Evolutionary conservation across 2,797 vertebrate genomes (phyloP).

Genomic region (Odontamblyopus rebecca): DNA sequence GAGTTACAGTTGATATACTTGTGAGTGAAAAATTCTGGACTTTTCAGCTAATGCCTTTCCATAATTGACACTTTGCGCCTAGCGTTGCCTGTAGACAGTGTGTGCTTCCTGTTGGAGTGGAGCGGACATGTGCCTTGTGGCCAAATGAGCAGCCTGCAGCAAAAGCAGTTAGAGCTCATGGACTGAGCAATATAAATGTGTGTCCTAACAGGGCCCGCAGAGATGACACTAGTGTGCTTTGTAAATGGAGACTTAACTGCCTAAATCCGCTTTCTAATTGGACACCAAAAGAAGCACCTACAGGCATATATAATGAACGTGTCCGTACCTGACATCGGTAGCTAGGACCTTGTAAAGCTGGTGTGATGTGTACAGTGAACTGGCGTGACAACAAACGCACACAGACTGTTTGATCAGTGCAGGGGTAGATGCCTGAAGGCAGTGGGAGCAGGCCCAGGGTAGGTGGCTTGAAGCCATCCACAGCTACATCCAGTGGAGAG

Average conservation of each 20-base stretch:
- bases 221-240: slow-evolving; percentile 46
- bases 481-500: slow-evolving; percentile 54
- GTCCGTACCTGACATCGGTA: slow-evolving; percentile 47
- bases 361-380: slow-evolving; percentile 43
- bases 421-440: slow-evolving; percentile 60
- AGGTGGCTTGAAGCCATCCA: slow-evolving; percentile 62
- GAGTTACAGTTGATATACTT: not conserved
- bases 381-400: slow-evolving; percentile 66
- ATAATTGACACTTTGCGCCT: slow-evolving; percentile 6
- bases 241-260: slow-evolving; percentile 47
- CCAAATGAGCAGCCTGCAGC: slow-evolving; percentile 19
- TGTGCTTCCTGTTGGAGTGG: slow-evolving; percentile 9
- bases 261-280: slow-evolving; percentile 41
- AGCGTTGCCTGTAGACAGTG: slow-evolving; percentile 3
- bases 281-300: slow-evolving; percentile 37
- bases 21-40: slow-evolving; percentile 7
- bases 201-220: slow-evolving; percentile 4
- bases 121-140: slow-evolving; percentile 28
- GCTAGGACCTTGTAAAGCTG: slow-evolving; percentile 29
- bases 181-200: slow-evolving; percentile 20
- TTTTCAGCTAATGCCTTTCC: slow-evolving; percentile 3
- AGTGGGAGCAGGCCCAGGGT: slow-evolving; percentile 44
- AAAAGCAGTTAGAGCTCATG: slow-evolving; percentile 15
- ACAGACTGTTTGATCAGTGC: slow-evolving; percentile 70
- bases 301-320: slow-evolving; percentile 51